Evolutionary conservation across 2,888 invertebrate species (phyloP), one percentile per base, ranked within the genome.

Genomic region (Dryobota labecula): DNA sequence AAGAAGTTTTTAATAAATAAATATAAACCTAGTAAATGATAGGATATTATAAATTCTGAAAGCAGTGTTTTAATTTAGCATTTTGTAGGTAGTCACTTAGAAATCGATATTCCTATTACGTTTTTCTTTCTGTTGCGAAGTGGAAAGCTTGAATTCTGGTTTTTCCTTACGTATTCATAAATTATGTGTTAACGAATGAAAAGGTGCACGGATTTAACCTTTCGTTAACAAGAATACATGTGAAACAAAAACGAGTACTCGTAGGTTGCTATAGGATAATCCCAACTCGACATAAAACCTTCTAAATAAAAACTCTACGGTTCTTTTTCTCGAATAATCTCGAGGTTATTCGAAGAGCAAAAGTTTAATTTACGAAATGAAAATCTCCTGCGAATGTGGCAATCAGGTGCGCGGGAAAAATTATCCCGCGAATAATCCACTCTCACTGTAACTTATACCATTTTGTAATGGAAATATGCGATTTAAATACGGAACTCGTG

Each of bases 301-400:
- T 33, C 8, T 1, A 24, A 60, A 43, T 53, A 56, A 73, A 79
- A 70, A 62, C 43, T 20, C 45, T 47, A 1, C 4, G n/a, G 24
- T 60, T 51, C 8, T 71, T 68, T 68, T 76, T 56, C 67, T 58
- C 6, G 2, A 47, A 30, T 66, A 36, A 54, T 69, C 56, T 67
- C 27, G 27, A 54, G n/a, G 53, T 56, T 82, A 68, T 71, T 69
- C 24, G 24, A 68, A 66, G 38, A 72, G 69, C 58, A 73, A 63
- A 78, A 70, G 67, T 73, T 68, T 63, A 81, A 83, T 76, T 73
- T 73, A 63, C 43, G 33, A 45, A 76, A 76, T 43, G 53, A 71
- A 73, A 62, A 64, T 78, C 62, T 63, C 45, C 33, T 57, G 65
- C 24, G 68, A 79, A 78, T 66, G 41, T 78, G 54, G 64, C 66